A percentile compares a stretch with the other conserved stretches of the same genome.
Evolutionary conservation across 1,140 invertebrate species (phyloP).

Genomic region (Amyelois transitella): DNA sequence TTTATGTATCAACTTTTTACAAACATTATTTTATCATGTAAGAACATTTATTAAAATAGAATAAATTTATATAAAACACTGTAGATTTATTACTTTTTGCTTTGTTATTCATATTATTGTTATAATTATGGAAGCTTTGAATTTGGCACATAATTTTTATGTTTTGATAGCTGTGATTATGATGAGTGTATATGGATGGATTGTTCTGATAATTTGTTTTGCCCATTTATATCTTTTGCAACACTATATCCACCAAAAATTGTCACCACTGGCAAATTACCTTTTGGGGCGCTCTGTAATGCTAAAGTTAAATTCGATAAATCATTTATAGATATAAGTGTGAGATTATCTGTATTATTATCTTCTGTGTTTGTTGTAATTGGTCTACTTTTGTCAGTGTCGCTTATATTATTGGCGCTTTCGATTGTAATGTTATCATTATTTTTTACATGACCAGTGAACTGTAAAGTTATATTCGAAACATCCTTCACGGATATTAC

Average conservation of each 20-base stretch:
- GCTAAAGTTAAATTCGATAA: conserved; percentile 13
- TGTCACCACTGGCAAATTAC: conserved; percentile 38
- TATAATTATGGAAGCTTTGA: too few species aligned
- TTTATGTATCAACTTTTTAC: background rate
- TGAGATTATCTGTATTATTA: conserved; percentile 51
- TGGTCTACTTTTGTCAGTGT: conserved; percentile 53
- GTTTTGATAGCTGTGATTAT: too few species aligned
- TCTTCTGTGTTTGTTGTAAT: conserved; percentile 56
- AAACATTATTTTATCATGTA: background rate
- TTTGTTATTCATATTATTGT: too few species aligned
- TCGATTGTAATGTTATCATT: conserved; percentile 37
- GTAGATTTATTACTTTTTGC: too few species aligned
- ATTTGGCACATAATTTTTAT: too few species aligned
- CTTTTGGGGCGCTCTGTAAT: conserved; percentile 18
- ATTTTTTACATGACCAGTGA: conserved; percentile 46
- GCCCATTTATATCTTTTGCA: conserved; percentile 58
- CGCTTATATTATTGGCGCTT: conserved; percentile 52
- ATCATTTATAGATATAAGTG: conserved; percentile 26
- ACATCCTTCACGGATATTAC: too few species aligned
- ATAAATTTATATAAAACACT: background rate
- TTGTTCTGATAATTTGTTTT: conserved; percentile 51
- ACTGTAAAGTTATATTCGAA: too few species aligned
- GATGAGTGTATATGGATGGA: conserved; percentile 34
- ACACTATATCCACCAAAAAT: conserved; percentile 67
- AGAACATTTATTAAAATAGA: background rate